phyloP scores from a whole-genome alignment of 2,113 vertebrate genomes.

The Cinclus mexicanus region DNA sequence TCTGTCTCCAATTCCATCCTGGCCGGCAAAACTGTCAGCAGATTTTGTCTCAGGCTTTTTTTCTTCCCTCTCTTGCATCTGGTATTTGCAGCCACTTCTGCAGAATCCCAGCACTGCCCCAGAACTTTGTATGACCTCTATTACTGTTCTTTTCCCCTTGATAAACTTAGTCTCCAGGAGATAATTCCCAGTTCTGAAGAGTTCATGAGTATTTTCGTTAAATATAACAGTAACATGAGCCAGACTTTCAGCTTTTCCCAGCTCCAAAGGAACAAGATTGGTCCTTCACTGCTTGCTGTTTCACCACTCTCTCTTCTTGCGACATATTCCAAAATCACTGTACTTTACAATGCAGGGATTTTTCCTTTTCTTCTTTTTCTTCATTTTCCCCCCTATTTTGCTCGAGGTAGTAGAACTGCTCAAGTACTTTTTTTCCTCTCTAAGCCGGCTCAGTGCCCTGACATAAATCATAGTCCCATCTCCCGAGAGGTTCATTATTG shows the following conservation, averaged over 20 bases:
- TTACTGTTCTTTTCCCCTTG: not conserved
- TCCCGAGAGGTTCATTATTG: rapidly evolving
- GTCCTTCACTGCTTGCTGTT: not conserved
- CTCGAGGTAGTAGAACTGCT: not conserved
- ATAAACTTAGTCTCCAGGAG: not conserved
- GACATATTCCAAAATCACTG: not conserved
- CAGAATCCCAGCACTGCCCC: not conserved
- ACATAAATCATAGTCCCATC: not conserved
- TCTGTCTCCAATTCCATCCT: not conserved
- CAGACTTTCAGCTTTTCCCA: not conserved
- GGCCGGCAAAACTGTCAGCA: rapidly evolving
- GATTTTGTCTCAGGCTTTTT: not conserved
- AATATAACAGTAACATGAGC: not conserved
- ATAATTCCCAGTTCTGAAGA: not conserved
- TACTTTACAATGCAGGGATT: not conserved
- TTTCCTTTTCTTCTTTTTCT: not conserved
- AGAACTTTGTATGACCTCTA: not conserved
- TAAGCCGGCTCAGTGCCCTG: not conserved
- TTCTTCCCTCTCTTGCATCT: not conserved
- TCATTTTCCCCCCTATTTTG: not conserved
- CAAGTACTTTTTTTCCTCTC: not conserved
- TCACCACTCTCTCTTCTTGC: not conserved
- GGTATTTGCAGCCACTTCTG: not conserved
- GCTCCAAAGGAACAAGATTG: not conserved
- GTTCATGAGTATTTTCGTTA: rapidly evolving